A percentile compares a stretch with the other conserved stretches of the same genome.
Evolutionary conservation across 2,888 invertebrate genomes (phyloP).

Genomic region (Machimus atricapillus): DNA sequence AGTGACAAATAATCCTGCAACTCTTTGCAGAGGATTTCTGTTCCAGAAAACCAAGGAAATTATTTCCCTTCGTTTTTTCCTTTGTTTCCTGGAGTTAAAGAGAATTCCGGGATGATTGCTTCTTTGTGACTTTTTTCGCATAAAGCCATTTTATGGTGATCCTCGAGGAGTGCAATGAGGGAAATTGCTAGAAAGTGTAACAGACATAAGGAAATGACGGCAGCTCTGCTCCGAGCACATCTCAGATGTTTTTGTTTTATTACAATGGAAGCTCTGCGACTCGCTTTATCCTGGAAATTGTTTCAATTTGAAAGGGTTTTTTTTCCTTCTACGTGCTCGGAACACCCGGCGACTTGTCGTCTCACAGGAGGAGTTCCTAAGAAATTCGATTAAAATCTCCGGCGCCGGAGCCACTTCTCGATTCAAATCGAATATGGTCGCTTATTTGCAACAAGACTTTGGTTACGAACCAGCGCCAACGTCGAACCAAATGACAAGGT

Average conservation of each 20-base stretch:
- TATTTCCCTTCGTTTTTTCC: neutral
- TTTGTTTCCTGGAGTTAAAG: neutral
- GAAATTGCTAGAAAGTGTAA: constrained; percentile 1
- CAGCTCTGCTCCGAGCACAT: neutral
- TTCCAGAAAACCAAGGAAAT: neutral
- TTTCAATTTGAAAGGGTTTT: neutral
- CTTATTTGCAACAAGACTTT: neutral
- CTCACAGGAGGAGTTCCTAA: neutral
- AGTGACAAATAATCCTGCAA: neutral
- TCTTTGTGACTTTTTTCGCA: neutral
- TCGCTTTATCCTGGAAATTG: neutral
- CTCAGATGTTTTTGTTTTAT: neutral
- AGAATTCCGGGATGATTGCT: neutral
- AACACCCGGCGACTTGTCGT: neutral
- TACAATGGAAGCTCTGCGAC: neutral
- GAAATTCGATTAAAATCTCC: neutral
- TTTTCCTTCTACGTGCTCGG: neutral
- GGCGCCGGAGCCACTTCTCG: neutral
- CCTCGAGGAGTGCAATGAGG: neutral
- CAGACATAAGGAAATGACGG: neutral
- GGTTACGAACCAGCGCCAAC: neutral
- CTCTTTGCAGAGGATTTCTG: neutral
- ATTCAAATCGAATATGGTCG: neutral
- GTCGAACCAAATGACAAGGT: neutral
- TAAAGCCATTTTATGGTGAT: constrained; percentile 2